These are phyloP conservation scores for Latheticus oryzae DNA, from an alignment of 2,888 invertebrate species.

Conservation along the genomic window DNA sequence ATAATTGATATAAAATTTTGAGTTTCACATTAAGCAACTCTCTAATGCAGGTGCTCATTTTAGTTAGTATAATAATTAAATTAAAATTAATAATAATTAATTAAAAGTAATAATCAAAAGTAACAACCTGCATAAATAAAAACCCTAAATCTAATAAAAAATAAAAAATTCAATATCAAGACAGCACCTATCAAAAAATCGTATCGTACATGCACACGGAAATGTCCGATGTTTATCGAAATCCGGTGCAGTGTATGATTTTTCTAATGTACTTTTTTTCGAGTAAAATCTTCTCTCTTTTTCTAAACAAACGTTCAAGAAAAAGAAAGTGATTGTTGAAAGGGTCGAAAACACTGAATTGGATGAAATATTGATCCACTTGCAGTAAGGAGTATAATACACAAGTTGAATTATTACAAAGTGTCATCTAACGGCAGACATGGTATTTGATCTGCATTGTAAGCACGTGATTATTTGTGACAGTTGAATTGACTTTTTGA, in stretches of 20 bases:
- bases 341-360: slow-evolving; percentile 44
- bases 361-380: slow-evolving; percentile 50
- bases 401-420: slow-evolving; percentile 23
- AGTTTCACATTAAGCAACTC: too few species aligned
- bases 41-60: too few species aligned
- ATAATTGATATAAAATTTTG: too few species aligned
- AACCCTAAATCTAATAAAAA: too few species aligned
- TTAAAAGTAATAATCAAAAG: too few species aligned
- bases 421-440: slow-evolving; percentile 38
- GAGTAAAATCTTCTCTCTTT: slow-evolving; percentile 12
- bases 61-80: too few species aligned
- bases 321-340: slow-evolving; percentile 42
- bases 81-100: too few species aligned
- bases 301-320: slow-evolving; percentile 25
- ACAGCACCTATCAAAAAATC: background rate
- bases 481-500: slow-evolving; percentile 23
- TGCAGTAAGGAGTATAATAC: slow-evolving; percentile 46
- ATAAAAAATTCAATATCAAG: too few species aligned
- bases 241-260: slow-evolving; percentile 18
- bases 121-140: too few species aligned
- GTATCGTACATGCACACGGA: slow-evolving; percentile 6
- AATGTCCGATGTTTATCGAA: slow-evolving; percentile 10
- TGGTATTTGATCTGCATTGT: slow-evolving; percentile 11
- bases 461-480: slow-evolving; percentile 15
- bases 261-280: slow-evolving; percentile 12